phyloP scores from a whole-genome alignment of 2,113 vertebrate species.

The Heterochromis multidens region DNA sequence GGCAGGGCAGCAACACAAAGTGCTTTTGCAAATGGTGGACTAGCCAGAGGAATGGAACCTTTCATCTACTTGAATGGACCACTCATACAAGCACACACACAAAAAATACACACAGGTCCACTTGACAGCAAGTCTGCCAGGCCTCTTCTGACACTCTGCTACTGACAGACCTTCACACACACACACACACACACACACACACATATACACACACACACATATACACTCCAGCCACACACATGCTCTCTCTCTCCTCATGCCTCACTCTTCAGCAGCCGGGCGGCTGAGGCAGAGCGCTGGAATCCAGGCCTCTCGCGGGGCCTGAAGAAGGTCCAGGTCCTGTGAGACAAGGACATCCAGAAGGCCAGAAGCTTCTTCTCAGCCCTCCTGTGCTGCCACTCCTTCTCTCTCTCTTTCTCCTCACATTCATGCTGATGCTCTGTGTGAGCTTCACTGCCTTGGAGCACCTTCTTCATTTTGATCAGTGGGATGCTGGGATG shows the following conservation, averaged over 20 bases:
- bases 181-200: not conserved
- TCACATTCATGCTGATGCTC: not conserved
- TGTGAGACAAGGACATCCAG: conserved; percentile 67
- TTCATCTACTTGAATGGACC: conserved; percentile 15
- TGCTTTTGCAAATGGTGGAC: conserved; percentile 3
- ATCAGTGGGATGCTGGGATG: not conserved
- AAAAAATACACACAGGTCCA: not conserved
- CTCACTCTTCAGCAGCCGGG: conserved; percentile 71
- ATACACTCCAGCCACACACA: not conserved
- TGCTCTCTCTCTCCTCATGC: conserved; percentile 33
- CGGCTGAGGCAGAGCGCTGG: conserved; percentile 65
- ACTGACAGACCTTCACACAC: conserved; percentile 27
- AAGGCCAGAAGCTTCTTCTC: conserved; percentile 74
- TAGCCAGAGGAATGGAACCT: not conserved
- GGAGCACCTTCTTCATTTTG: conserved; percentile 55
- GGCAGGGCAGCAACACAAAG: not conserved
- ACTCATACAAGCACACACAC: not conserved
- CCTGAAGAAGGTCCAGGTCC: conserved; percentile 67
- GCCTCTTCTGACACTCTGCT: conserved; percentile 39
- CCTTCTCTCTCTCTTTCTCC: conserved; percentile 23
- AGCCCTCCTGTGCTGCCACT: conserved; percentile 50
- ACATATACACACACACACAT: not conserved
- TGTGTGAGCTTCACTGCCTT: not conserved
- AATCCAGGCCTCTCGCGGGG: conserved; percentile 55
- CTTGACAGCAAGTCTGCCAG: conserved; percentile 43